These are phyloP conservation scores for Luscinia luscinia DNA, from an alignment of 2,797 vertebrate species.

Conservation along the genomic window DNA sequence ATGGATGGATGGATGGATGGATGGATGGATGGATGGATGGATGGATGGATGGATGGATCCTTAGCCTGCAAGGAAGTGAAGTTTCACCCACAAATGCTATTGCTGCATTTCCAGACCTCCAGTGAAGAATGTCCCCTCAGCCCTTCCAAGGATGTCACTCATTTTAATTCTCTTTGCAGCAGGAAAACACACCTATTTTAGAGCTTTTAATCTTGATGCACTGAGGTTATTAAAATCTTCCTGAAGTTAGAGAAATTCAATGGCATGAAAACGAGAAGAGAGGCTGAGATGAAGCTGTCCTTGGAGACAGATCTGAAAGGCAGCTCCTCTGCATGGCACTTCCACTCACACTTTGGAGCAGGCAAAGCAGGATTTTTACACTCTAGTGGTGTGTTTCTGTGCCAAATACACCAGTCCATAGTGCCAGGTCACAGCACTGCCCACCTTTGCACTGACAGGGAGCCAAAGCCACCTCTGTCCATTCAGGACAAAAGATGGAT, in stretches of 20 bases:
- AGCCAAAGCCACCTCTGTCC: neutral
- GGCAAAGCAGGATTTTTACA: neutral
- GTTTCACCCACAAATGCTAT: neutral
- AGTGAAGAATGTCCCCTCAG: neutral
- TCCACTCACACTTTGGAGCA: neutral
- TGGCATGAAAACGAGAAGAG: neutral
- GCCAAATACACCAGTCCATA: neutral
- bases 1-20: neutral
- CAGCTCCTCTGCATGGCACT: neutral
- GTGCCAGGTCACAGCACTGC: neutral
- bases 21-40: too few species aligned
- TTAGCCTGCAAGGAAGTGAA: neutral
- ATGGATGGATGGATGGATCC: neutral
- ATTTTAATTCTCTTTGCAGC: neutral
- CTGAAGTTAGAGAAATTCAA: neutral
- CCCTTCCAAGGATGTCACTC: neutral
- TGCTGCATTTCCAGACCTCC: neutral
- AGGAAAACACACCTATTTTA: neutral
- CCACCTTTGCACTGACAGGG: constrained; percentile 8
- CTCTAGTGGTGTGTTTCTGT: neutral
- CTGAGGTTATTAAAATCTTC: neutral
- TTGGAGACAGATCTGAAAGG: constrained; percentile 24
- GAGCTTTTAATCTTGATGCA: neutral
- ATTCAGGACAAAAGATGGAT: neutral
- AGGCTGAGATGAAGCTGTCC: neutral